Conservation (phyloP, 1,140 invertebrate species). For the Rhopalosiphum padi region DNA sequence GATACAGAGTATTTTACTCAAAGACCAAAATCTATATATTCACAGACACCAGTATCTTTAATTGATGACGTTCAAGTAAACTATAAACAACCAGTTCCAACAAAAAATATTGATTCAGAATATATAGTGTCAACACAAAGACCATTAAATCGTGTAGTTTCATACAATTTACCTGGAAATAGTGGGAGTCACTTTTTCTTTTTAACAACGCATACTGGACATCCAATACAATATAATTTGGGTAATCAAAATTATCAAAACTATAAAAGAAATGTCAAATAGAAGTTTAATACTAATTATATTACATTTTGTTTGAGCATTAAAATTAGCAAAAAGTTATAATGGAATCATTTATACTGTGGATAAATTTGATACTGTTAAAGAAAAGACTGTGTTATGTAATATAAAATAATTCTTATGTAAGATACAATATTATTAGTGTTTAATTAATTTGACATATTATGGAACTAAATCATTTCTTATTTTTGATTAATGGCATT, state of each 20-base stretch:
- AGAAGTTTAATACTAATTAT: slow-evolving; percentile 36
- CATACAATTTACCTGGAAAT: slow-evolving; percentile 73
- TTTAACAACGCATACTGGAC: slow-evolving; percentile 70
- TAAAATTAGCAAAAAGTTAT: not conserved
- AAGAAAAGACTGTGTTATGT: slow-evolving; percentile 56
- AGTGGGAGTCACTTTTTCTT: slow-evolving; percentile 78
- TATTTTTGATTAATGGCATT: slow-evolving; percentile 44
- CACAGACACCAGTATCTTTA: slow-evolving; percentile 36
- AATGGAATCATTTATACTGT: not conserved
- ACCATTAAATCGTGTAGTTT: slow-evolving; percentile 67
- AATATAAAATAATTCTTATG: slow-evolving; percentile 38
- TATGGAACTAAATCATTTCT: slow-evolving; percentile 41
- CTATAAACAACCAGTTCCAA: slow-evolving; percentile 66
- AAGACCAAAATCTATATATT: slow-evolving; percentile 26
- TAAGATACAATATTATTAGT: slow-evolving; percentile 48
- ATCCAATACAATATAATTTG: slow-evolving; percentile 61
- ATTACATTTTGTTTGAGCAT: slow-evolving; percentile 27
- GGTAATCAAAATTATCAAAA: slow-evolving; percentile 51
- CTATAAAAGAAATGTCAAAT: slow-evolving; percentile 46
- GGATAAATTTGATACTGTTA: slow-evolving; percentile 50
- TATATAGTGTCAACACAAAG: slow-evolving; percentile 59
- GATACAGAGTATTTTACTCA: slow-evolving; percentile 51
- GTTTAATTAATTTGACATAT: slow-evolving; percentile 54
- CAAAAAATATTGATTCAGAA: slow-evolving; percentile 67
- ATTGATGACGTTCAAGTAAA: slow-evolving; percentile 66